These are phyloP conservation scores for Lepidostoma basale DNA, from an alignment of 1,140 invertebrate species.

Conservation along the genomic window DNA sequence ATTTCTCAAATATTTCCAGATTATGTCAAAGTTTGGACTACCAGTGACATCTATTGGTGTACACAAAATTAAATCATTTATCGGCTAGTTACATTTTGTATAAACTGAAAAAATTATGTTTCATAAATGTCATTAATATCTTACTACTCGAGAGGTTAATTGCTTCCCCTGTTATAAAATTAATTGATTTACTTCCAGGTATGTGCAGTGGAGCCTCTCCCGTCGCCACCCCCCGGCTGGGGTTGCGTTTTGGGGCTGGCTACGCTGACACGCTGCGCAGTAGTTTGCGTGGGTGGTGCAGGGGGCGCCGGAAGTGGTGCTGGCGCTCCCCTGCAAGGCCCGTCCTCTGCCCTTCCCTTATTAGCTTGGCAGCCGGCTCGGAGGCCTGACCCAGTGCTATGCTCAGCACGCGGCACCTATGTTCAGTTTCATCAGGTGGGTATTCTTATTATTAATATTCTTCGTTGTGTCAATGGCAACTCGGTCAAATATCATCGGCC, in stretches of 20 bases:
- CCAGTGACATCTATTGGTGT: too few species aligned
- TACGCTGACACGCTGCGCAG: slow-evolving; percentile 88
- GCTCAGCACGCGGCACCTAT: slow-evolving; percentile 79
- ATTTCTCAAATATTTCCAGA: too few species aligned
- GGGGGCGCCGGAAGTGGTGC: slow-evolving; percentile 50
- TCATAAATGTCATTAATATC: too few species aligned
- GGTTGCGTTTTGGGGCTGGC: slow-evolving; percentile 84
- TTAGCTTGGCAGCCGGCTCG: slow-evolving; percentile 89
- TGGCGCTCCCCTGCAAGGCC: slow-evolving; percentile 61
- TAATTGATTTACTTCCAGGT: slow-evolving; percentile 43
- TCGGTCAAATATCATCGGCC: too few species aligned
- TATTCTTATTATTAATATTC: too few species aligned
- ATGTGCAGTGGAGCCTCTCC: slow-evolving; percentile 84
- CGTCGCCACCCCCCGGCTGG: slow-evolving; percentile 56
- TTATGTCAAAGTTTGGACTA: too few species aligned
- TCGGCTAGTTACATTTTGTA: too few species aligned
- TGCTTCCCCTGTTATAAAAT: too few species aligned
- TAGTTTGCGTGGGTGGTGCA: slow-evolving; percentile 71
- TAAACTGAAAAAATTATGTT: too few species aligned
- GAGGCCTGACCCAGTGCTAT: slow-evolving; percentile 83
- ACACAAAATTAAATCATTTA: too few species aligned
- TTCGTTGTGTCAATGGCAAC: too few species aligned
- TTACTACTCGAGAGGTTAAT: too few species aligned
- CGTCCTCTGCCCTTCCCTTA: slow-evolving; percentile 78
- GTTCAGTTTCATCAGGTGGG: slow-evolving; percentile 88